phyloP scores from a whole-genome alignment of 2,797 vertebrate genomes.

The Odontamblyopus lacepedii region DNA sequence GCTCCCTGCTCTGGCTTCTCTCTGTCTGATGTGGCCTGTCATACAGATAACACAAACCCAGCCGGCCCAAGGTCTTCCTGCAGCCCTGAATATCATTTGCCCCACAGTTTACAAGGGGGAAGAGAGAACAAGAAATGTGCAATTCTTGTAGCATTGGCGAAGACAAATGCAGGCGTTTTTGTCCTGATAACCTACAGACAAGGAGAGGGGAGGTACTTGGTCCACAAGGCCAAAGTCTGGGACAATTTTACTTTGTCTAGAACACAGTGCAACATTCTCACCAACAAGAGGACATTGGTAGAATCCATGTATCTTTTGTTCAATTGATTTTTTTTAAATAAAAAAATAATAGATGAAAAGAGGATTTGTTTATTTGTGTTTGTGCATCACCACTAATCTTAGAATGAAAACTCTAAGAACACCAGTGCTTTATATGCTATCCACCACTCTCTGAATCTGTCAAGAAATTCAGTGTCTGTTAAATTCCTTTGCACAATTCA shows the following conservation, averaged over 20 bases:
- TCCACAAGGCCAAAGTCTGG: constrained; percentile 57
- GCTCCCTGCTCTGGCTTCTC: constrained; percentile 71
- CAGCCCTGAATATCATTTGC: constrained; percentile 67
- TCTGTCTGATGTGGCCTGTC: constrained; percentile 68
- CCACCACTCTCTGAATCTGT: background rate
- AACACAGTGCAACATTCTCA: constrained; percentile 42
- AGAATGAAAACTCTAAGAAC: background rate
- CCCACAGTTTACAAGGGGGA: constrained; percentile 50
- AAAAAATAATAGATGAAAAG: no score
- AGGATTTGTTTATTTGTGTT: no score
- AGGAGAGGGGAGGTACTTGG: constrained; percentile 48
- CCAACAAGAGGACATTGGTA: background rate
- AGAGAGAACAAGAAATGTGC: constrained; percentile 64
- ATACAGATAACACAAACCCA: constrained; percentile 64
- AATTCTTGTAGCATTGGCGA: constrained; percentile 49
- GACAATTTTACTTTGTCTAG: constrained; percentile 51
- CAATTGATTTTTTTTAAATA: background rate
- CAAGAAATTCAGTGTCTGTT: background rate
- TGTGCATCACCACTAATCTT: background rate
- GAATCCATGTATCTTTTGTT: background rate
- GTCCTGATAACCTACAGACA: constrained; percentile 69
- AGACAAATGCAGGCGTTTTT: constrained; percentile 65
- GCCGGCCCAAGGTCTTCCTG: constrained; percentile 65
- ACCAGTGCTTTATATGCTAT: background rate
- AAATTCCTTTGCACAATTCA: background rate